These are phyloP conservation scores for Arctopsyche grandis DNA, from an alignment of 1,140 invertebrate species.

Conservation along the genomic window DNA sequence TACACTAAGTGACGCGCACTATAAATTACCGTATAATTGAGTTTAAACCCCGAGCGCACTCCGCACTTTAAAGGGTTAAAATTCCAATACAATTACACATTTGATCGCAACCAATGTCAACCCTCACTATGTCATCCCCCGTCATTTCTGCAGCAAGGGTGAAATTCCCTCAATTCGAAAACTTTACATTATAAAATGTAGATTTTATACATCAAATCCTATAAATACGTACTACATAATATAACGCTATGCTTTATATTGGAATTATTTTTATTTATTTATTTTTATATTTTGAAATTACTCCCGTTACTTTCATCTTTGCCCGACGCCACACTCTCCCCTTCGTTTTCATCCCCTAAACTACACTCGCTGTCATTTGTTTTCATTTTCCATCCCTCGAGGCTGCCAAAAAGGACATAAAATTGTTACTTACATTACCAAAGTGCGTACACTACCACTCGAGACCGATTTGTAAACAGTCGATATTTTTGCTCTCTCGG, in stretches of 20 bases:
- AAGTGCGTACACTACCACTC: neutral
- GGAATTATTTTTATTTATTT: constrained; percentile 6
- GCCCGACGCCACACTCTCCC: neutral
- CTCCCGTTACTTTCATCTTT: neutral
- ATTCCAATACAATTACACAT: constrained; percentile 40
- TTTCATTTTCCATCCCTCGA: constrained; percentile 50
- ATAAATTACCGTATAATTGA: constrained; percentile 54
- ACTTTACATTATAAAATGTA: too few relatives aligned
- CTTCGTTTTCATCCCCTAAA: constrained; percentile 32
- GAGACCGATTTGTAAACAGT: constrained; percentile 5
- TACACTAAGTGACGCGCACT: constrained; percentile 31
- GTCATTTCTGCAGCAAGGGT: too few relatives aligned
- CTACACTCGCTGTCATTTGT: constrained; percentile 52
- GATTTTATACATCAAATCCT: too few relatives aligned
- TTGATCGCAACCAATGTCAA: constrained; percentile 10
- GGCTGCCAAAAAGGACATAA: constrained; percentile 43
- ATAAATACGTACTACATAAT: too few relatives aligned
- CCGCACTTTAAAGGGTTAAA: constrained; percentile 53
- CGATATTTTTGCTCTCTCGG: neutral
- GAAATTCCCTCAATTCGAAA: too few relatives aligned
- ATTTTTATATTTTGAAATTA: constrained; percentile 33
- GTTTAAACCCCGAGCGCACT: constrained; percentile 47
- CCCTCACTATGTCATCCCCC: constrained; percentile 12
- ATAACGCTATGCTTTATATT: too few relatives aligned
- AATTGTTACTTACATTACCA: constrained; percentile 50